Evolutionary conservation across 2,113 vertebrate genomes (phyloP), one percentile per base, ranked within the genome.

Genomic region (Petrocephalus microphthalmus): DNA sequence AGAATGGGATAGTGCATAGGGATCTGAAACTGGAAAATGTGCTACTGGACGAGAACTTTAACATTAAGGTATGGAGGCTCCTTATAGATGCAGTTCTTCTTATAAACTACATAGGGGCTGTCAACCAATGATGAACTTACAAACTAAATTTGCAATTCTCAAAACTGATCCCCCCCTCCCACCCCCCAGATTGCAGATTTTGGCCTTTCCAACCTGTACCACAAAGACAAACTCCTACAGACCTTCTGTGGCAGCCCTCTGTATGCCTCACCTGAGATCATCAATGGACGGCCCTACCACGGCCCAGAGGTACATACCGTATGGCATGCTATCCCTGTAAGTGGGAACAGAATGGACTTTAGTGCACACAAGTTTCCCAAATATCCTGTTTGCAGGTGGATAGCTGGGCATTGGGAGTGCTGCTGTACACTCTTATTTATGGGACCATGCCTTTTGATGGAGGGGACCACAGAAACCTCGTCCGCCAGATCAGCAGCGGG

Each of bases 21-120:
- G 98, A 99, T 94, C 93, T 99, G 92, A 99, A 99, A 96, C 95
- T 99, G 95, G 98, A 99, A 96, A 99, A 99, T 88, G 98, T 99
- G 92, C 96, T 99, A 94, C 97, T 99, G 85, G 98, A 99, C 93
- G 98, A 99, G 94, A 99, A 96, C 95, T 97, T 97, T 93, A 99
- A 99, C 94, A 99, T 99, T 92, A 99, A 99, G 97, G 98, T 99
- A 96, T 81, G 25, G 33, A n/a, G 45, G 2, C 19, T 42, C 37
- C 37, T n/a, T 5, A 67, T 19, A 42, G 57, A 19, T 64, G 29
- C 57, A 88, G 52, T 86, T 83, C 2, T 8, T 82, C 45, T 83
- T 49, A n/a, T 22, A 45, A 42, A 20, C 22, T 7, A 22, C 7
- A 81, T 45, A 45, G 7, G 74, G 19, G 5, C 74, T 81, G 17